Evolutionary conservation across 2,888 invertebrate species (phyloP).

Genomic region (Pseudanteris insignis): DNA sequence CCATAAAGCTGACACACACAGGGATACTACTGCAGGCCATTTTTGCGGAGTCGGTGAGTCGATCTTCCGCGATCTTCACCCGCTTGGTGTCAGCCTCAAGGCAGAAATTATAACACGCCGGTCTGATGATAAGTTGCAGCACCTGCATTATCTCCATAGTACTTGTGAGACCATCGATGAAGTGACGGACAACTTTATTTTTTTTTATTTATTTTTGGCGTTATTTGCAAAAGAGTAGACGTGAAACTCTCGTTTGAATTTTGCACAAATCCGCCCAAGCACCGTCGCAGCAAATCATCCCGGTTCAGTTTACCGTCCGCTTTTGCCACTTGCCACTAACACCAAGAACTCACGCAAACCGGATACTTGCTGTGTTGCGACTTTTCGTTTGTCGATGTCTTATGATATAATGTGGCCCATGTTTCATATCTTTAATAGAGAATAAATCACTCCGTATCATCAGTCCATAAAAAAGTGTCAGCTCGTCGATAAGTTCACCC

Average conservation of each 20-base stretch:
- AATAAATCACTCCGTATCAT: conserved; percentile 3
- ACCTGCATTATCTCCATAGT: conserved; percentile 5
- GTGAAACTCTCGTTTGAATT: conserved; percentile 2
- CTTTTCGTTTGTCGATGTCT: no score
- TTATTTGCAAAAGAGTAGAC: no score
- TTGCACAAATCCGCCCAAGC: conserved; percentile 17
- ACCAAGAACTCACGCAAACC: no score
- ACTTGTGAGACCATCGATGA: conserved; percentile 3
- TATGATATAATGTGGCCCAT: no score
- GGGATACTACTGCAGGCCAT: no score
- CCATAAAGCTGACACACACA: no score
- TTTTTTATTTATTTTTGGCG: no score
- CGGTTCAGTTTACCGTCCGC: no score
- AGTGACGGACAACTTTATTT: no score
- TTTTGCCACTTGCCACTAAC: no score
- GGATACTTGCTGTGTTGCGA: no score
- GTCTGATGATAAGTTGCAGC: conserved; percentile 5
- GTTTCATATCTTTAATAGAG: no score
- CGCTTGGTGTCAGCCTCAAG: conserved; percentile 1
- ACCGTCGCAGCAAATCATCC: conserved; percentile 21
- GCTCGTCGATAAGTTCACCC: conserved; percentile 19
- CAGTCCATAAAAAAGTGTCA: conserved; percentile 1
- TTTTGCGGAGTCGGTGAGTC: conserved; percentile 6
- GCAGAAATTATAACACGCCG: conserved; percentile 4
- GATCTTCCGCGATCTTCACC: conserved; percentile 2